Percentiles rank a stretch among this genome's conserved stretches.
These are phyloP conservation scores for Orestias chungarensis DNA, from an alignment of 2,797 vertebrate genomes.

Conservation along the genomic window DNA sequence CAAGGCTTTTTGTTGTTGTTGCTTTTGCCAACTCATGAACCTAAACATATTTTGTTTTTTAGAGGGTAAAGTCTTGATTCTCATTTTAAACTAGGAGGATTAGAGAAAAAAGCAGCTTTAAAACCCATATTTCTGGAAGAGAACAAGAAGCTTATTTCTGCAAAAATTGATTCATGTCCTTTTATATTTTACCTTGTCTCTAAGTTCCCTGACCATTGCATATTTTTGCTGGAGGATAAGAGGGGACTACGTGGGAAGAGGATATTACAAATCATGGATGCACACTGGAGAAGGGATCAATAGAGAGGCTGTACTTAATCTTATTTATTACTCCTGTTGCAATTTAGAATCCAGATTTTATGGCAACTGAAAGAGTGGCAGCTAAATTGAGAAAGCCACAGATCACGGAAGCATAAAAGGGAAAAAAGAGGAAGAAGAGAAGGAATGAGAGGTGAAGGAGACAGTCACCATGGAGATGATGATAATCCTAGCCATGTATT, in stretches of 20 bases:
- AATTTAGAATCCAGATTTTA: slow-evolving; percentile 77
- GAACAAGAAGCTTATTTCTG: slow-evolving; percentile 64
- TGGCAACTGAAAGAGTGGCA: slow-evolving; percentile 63
- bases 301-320: slow-evolving; percentile 69
- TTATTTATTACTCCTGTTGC: slow-evolving; percentile 75
- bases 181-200: slow-evolving; percentile 68
- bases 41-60: not conserved
- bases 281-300: slow-evolving; percentile 67
- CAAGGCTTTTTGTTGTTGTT: too few relatives aligned
- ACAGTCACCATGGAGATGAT: slow-evolving; percentile 72
- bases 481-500: slow-evolving; percentile 67
- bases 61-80: not conserved
- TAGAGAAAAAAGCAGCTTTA: too few relatives aligned
- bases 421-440: slow-evolving; percentile 16
- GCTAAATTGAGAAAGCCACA: slow-evolving; percentile 41
- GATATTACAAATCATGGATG: slow-evolving; percentile 70
- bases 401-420: slow-evolving; percentile 56
- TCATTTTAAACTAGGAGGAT: too few relatives aligned
- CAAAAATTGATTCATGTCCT: slow-evolving; percentile 64
- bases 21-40: not conserved
- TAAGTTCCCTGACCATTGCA: slow-evolving; percentile 34
- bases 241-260: slow-evolving; percentile 4
- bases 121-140: slow-evolving; percentile 35
- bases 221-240: slow-evolving; percentile 32
- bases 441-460: slow-evolving; percentile 57